A percentile compares a stretch with the other conserved stretches of the same genome.
Conservation (phyloP, 2,888 invertebrate genomes). For the Acrocera orbiculus region DNA sequence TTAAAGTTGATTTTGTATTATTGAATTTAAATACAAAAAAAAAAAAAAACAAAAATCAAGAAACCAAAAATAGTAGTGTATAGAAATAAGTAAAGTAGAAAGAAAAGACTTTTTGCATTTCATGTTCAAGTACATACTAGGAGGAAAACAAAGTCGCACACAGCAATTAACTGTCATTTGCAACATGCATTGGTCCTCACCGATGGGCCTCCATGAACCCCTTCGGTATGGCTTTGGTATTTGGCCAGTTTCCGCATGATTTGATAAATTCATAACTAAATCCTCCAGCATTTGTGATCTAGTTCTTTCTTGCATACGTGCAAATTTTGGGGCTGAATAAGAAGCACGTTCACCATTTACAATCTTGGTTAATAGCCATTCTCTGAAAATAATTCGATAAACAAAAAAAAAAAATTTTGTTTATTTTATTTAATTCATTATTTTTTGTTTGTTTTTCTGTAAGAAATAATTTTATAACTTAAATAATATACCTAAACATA, state of each 20-base stretch:
- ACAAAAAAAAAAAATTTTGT: no score
- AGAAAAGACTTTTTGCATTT: no score
- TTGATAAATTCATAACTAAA: slow-evolving; percentile 81
- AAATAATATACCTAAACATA: slow-evolving; percentile 54
- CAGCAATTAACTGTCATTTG: slow-evolving; percentile 23
- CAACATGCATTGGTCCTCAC: slow-evolving; percentile 26
- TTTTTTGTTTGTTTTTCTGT: not conserved
- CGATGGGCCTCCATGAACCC: slow-evolving; percentile 88
- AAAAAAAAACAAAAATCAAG: no score
- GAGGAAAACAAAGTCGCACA: slow-evolving; percentile 30
- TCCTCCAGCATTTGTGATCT: slow-evolving; percentile 88
- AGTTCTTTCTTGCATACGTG: slow-evolving; percentile 85
- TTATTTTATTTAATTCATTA: no score
- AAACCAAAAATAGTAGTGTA: no score
- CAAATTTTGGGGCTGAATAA: slow-evolving; percentile 88
- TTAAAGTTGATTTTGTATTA: no score
- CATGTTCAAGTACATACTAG: slow-evolving; percentile 27
- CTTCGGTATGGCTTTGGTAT: slow-evolving; percentile 86
- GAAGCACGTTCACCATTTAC: slow-evolving; percentile 87
- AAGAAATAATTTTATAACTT: not conserved
- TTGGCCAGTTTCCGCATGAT: slow-evolving; percentile 88
- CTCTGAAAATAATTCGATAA: slow-evolving; percentile 32
- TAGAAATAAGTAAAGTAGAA: no score
- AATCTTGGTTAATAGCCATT: slow-evolving; percentile 85
- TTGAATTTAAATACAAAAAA: no score